Conservation (phyloP, 2,113 vertebrate species). For the Trogon melanurus region DNA sequence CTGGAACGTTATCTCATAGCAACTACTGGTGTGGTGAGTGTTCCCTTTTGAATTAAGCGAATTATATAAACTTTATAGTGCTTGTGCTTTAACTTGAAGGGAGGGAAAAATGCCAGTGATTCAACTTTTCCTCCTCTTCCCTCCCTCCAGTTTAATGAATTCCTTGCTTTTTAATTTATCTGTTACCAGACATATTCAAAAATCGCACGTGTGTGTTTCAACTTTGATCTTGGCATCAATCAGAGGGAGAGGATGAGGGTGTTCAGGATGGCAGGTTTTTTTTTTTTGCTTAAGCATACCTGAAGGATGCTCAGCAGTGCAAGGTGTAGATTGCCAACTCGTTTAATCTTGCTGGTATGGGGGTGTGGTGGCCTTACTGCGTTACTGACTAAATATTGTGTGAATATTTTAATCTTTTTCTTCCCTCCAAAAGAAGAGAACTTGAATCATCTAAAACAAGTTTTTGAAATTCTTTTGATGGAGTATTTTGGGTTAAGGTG, state of each 20-base stretch:
- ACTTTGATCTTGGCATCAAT: slow-evolving; percentile 55
- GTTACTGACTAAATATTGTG: neutral
- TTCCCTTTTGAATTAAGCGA: slow-evolving; percentile 29
- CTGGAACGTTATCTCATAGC: slow-evolving; percentile 61
- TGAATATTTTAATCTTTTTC: neutral
- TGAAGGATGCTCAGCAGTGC: neutral
- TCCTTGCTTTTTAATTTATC: slow-evolving; percentile 2
- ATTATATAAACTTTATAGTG: slow-evolving; percentile 53
- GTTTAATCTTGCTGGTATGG: neutral
- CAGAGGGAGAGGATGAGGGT: neutral
- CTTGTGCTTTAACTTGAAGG: slow-evolving; percentile 56
- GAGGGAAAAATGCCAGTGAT: neutral
- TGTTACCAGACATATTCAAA: slow-evolving; percentile 14
- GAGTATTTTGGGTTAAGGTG: neutral
- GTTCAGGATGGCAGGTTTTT: neutral
- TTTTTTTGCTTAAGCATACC: slow-evolving; percentile 23
- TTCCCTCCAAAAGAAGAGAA: neutral
- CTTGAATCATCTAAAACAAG: neutral
- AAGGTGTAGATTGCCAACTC: neutral
- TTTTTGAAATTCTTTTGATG: neutral
- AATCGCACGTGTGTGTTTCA: slow-evolving; percentile 23
- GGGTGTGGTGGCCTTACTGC: neutral
- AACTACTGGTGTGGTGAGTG: slow-evolving; percentile 53
- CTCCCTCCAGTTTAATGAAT: neutral
- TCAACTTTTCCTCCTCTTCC: neutral